Percentiles rank a stretch among this genome's conserved stretches.
Evolutionary conservation across 2,113 vertebrate genomes (phyloP).

Genomic region (Scomber japonicus): DNA sequence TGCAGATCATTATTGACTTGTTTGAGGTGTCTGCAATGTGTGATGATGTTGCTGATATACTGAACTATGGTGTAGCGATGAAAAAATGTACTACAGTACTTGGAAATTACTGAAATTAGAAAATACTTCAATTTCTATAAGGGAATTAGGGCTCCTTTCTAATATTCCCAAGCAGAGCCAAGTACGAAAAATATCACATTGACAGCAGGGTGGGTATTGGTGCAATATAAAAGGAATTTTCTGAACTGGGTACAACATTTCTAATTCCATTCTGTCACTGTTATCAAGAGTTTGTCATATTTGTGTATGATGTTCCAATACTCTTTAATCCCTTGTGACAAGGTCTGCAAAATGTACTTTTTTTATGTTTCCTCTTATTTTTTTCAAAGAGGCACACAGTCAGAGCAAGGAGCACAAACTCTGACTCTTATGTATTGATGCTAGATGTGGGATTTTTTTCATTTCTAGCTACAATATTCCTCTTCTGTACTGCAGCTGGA

Average conservation of each 20-base stretch:
- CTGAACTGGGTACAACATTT: constrained; percentile 69
- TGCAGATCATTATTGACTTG: neutral
- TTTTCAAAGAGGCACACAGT: constrained; percentile 49
- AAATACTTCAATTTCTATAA: constrained; percentile 28
- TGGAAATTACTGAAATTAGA: constrained; percentile 39
- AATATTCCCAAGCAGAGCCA: constrained; percentile 35
- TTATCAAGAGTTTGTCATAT: constrained; percentile 77
- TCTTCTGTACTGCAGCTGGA: neutral
- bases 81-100: neutral
- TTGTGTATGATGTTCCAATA: constrained; percentile 67
- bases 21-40: neutral
- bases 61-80: neutral
- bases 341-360: constrained; percentile 61
- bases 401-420: constrained; percentile 53
- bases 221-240: constrained; percentile 61
- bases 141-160: constrained; percentile 40
- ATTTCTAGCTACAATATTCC: constrained; percentile 16
- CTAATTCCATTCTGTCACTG: constrained; percentile 73
- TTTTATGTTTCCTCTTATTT: constrained; percentile 51
- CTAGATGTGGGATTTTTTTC: constrained; percentile 11
- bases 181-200: constrained; percentile 52
- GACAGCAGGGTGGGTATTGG: constrained; percentile 60
- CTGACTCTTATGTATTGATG: constrained; percentile 32
- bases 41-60: neutral
- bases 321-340: constrained; percentile 77